A percentile compares a stretch with the other conserved stretches of the same genome.
phyloP scores from a whole-genome alignment of 2,797 vertebrate species.

The Cossypha polioptera region DNA sequence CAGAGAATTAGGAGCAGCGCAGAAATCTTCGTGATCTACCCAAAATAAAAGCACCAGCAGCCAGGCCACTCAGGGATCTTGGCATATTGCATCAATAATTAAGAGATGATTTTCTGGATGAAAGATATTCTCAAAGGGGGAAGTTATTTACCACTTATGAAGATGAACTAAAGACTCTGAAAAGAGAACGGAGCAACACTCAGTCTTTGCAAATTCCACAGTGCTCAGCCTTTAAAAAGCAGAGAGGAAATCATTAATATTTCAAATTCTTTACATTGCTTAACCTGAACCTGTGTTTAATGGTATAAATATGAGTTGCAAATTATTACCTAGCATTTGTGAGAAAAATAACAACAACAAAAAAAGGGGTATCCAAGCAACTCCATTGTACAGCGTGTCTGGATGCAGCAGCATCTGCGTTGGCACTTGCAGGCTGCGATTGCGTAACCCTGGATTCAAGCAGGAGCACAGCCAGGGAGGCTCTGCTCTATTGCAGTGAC shows the following conservation, averaged over 20 bases:
- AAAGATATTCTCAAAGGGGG: not conserved
- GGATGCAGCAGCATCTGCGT: constrained; percentile 28
- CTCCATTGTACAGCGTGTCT: constrained; percentile 1
- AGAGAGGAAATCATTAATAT: constrained; percentile 2
- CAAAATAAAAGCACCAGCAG: not conserved
- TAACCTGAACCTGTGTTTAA: constrained; percentile 21
- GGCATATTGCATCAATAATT: not conserved
- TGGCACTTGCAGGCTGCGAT: not conserved
- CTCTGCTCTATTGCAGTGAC: not conserved
- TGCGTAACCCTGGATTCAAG: constrained; percentile 27
- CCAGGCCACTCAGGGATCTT: not conserved
- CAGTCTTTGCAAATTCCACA: not conserved
- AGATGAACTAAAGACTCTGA: constrained; percentile 1
- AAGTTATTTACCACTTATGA: not conserved
- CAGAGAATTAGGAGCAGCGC: not conserved
- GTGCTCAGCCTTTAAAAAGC: constrained; percentile 5
- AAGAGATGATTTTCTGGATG: not conserved
- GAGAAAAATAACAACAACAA: not conserved
- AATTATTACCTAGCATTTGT: constrained; percentile 52
- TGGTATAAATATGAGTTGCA: not conserved
- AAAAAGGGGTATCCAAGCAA: constrained; percentile 68
- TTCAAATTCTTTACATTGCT: constrained; percentile 39
- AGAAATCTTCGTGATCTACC: not conserved
- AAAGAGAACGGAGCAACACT: not conserved
- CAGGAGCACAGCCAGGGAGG: not conserved